Base-by-base conservation (phyloP, 2,797 vertebrate genomes). In the Chelon labrosus region DNA sequence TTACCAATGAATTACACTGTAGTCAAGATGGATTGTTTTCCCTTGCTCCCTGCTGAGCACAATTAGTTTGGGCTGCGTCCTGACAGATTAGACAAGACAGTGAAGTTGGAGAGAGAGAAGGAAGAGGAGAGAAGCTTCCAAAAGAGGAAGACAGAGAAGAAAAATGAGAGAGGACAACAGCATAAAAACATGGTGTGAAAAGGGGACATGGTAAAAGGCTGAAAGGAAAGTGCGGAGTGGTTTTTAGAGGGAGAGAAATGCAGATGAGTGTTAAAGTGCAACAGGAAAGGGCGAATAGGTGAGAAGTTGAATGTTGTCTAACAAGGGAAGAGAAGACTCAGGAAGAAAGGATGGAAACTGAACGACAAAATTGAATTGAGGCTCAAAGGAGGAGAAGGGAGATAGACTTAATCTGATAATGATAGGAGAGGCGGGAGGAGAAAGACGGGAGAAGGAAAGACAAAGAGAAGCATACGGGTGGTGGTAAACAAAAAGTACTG, bases 361-460 rank as follows among this genome's bases (percentile, higher is more conserved):
- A 69, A 78, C 81, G 80, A 85, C 83, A 82, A 75, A 84, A 91
- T 88, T 87, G 73, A 83, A 92, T 89, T 82, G 77, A 83, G 54
- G 81, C 70, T 56, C 75, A 56, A 22, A 53, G 46, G 77, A 81
- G 71, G 68, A 80, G 79, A 80, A 46, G 68, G 56, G 60, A 86
- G 82, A 77, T 55, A 75, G 82, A 87, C 82, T 66, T 86, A 91
- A 90, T 89, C 70, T 78, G 81, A 90, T 89, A 80, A 86, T 41
- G 73, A 80, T 0, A 65, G 3, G 65, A 65, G 71, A 75, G 74
- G 77, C 53, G 60, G 70, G 38, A 65, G 65, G 50, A 51, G 65
- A 80, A 65, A 79, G 57, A 64, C 42, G 54, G 56, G 73, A 58
- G 51, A 70, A 74, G 44, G 62, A 50, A 65, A 75, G 59, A 70